Base-by-base conservation (phyloP, 2,113 vertebrate species). In the Myrmophylax atrothorax region DNA sequence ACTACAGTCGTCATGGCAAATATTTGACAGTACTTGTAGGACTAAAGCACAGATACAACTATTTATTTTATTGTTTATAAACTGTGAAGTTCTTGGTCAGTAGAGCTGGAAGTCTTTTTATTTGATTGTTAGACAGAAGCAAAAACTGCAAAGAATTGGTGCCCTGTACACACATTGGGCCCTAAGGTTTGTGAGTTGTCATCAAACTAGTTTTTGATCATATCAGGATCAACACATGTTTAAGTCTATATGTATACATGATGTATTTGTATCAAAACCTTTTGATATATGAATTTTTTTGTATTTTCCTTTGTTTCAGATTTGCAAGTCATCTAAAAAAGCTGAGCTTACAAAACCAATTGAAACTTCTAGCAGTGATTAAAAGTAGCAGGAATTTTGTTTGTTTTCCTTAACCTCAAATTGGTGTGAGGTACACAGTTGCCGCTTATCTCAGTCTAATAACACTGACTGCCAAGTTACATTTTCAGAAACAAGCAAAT, bases 401-500 rank as follows among this genome's bases (percentile, higher is more conserved):
- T 92, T 78, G 31, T 76, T 86, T 82, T 80, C 35, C 35, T 53
- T 82, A 56, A 72, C 79, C 25, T 89, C 69, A 56, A 33, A 81
- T 33, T 89, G 40, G 46, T 84, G 80, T 86, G 89, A 90, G 63
- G 12, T 74, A 66, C 19, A 76, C 14, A 40, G 70, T 72, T 88
- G 62, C 69, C 94, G 58, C 62, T 90, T 85, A 18, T 90, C 53
- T 90, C 22, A 70, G 42, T 66, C 35, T 76, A 46, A 49, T 62
- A 87, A 76, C 28, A 50, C 42, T 1, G 15, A 60, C 37, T 72
- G 55, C 53, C 49, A 94, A 87, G 74, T 40, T 89, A 9, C 33
- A 25, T 66, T 56, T 92, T 90, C 86, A 69, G 84, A 93, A 84
- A 25, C 35, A 90, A 90, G 60, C 52, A 56, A 67, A 88, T 88